These are phyloP conservation scores for Anas flavirostris DNA, from an alignment of 2,797 vertebrate genomes.

Conservation along the genomic window DNA sequence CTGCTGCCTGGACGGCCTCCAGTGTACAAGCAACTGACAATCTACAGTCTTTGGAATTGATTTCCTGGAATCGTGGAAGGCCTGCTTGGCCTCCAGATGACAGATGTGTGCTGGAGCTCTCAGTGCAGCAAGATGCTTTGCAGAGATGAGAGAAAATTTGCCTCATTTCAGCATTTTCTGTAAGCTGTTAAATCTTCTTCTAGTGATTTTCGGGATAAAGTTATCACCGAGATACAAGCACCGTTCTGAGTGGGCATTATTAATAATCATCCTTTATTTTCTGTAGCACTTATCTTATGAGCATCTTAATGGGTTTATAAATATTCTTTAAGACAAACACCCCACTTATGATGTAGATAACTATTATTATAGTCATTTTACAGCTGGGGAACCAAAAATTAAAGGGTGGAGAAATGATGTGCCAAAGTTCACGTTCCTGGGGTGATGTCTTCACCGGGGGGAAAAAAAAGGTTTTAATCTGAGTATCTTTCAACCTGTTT, in stretches of 20 bases:
- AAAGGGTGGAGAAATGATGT: background rate
- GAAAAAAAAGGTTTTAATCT: background rate
- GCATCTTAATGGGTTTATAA: background rate
- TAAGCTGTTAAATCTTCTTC: constrained; percentile 42
- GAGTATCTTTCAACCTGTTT: background rate
- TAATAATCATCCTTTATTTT: constrained; percentile 23
- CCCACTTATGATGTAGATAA: background rate
- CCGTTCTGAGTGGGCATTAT: background rate
- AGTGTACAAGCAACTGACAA: constrained; percentile 64
- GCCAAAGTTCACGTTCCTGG: background rate
- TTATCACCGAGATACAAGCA: background rate
- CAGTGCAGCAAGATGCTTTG: constrained; percentile 24
- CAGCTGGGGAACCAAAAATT: background rate
- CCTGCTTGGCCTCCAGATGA: constrained; percentile 71
- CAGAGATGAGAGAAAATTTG: constrained; percentile 46
- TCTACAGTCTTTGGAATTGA: constrained; percentile 71
- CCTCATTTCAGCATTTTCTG: constrained; percentile 43
- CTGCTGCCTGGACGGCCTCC: constrained; percentile 71
- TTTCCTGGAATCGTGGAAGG: constrained; percentile 76
- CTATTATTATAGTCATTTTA: background rate
- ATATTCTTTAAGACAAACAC: background rate
- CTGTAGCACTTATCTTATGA: background rate
- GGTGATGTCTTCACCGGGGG: background rate
- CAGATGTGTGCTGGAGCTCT: constrained; percentile 65
- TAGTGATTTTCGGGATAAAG: constrained; percentile 24